These are phyloP conservation scores for Aurelia sp. DNA, from an alignment of 30 jellyfish, hydroid and myxozoan species.

Conservation along the genomic window DNA sequence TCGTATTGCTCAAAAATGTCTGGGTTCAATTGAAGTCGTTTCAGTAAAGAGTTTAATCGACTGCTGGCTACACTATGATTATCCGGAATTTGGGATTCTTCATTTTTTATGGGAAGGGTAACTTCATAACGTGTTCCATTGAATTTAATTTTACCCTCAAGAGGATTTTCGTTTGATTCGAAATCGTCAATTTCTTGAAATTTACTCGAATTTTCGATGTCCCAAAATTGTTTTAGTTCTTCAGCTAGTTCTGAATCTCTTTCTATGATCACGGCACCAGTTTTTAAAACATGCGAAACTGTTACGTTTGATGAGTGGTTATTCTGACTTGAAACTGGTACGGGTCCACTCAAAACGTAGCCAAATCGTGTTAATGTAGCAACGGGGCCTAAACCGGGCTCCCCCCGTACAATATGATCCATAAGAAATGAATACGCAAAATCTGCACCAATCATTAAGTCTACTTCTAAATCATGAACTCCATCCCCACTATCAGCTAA, in stretches of 20 bases:
- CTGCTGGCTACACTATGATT: neutral
- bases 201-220: neutral
- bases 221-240: neutral
- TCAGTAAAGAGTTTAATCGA: neutral
- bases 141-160: neutral
- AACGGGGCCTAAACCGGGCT: neutral
- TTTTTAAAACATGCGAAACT: neutral
- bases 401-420: neutral
- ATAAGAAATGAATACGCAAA: neutral
- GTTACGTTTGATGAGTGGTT: neutral
- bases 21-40: neutral
- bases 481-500: too few relatives aligned
- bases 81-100: neutral
- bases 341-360: slow-evolving; percentile 1
- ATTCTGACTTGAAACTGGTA: neutral
- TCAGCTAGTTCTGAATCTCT: neutral
- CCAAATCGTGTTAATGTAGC: neutral
- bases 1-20: neutral
- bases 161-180: neutral
- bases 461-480: too few relatives aligned
- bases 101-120: neutral
- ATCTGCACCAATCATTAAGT: too few relatives aligned
- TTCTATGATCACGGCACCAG: neutral
- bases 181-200: neutral
- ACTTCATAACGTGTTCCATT: neutral